Base-by-base conservation (phyloP, 2,797 vertebrate species). In the Danio aesculapii region DNA sequence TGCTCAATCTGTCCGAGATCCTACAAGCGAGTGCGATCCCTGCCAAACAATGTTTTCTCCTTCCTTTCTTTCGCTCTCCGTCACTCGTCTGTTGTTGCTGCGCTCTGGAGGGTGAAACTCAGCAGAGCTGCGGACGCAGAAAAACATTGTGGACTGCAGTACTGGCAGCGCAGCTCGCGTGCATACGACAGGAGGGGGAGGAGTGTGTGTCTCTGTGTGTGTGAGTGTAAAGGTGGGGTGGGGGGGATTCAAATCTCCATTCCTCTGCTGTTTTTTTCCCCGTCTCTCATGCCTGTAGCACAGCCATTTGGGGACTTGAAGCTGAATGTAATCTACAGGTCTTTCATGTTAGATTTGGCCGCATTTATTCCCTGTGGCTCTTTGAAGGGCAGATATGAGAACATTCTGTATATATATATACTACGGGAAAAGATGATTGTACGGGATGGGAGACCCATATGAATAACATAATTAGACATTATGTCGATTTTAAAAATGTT, bases 91-190 rank as follows among this genome's bases (percentile, higher is more conserved):
- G 21, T 70, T 59, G 59, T 43, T 81, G 63, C 50, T 64, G 73
- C 52, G 62, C 59, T 81, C 63, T 30, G 53, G 83, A 68, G 76
- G 71, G 62, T 82, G 58, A 82, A 80, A 84, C 71, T 80, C 83
- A 47, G 78, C 81, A 73, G 73, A 83, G 76, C 46, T 19, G 71
- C 41, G 11, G 68, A 84, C 63, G 64, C 74, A 44, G 84, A 47
- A 88, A 88, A 89, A 88, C 85, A 87, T 77, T 80, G 75, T 58
- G 81, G 86, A 86, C 86, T 52, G 66, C 88, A 81, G 83, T 63
- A 14, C 87, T 80, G 62, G 84, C 84, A 86, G 76, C 84, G 13
- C 30, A 30, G 30, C 50, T 53, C 75, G 1, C 77, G 57, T 83
- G 62, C 80, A 84, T 73, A 77, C 75, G 58, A 75, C 16, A 43